Evolutionary conservation across 2,888 invertebrate species (phyloP).

Genomic region (Tanaodytes sp.): DNA sequence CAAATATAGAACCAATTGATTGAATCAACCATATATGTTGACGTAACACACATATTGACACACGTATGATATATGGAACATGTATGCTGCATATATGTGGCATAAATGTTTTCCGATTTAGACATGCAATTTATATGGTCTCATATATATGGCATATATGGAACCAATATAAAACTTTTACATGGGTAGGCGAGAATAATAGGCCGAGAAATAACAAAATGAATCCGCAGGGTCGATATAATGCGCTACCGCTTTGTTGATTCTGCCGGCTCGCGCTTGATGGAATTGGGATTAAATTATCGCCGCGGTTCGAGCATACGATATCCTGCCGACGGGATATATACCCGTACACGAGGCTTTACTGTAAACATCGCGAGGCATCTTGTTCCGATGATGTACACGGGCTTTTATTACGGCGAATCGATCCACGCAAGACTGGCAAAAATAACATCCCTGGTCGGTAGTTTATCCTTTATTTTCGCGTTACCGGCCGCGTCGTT

Average conservation of each 20-base stretch:
- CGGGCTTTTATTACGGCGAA: constrained; percentile 27
- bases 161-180: no score
- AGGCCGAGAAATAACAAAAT: constrained; percentile 15
- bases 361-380: constrained; percentile 28
- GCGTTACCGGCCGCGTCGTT: constrained; percentile 8
- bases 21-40: no score
- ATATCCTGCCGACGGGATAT: constrained; percentile 7
- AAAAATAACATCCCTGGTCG: constrained; percentile 6
- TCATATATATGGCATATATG: no score
- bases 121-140: no score
- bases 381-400: constrained; percentile 30
- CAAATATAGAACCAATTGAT: no score
- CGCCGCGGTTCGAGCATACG: constrained; percentile 7
- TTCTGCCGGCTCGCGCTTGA: constrained; percentile 18
- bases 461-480: neutral
- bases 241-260: constrained; percentile 30
- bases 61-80: no score
- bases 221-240: constrained; percentile 15
- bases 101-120: no score
- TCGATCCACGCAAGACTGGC: constrained; percentile 7
- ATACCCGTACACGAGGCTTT: constrained; percentile 24
- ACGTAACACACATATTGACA: no score
- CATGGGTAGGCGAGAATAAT: neutral
- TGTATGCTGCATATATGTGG: no score
- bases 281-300: constrained; percentile 41